Percentiles rank a stretch among this genome's conserved stretches.
Evolutionary conservation across 1,140 invertebrate species (phyloP).

Genomic region (Saccostrea glomerata): DNA sequence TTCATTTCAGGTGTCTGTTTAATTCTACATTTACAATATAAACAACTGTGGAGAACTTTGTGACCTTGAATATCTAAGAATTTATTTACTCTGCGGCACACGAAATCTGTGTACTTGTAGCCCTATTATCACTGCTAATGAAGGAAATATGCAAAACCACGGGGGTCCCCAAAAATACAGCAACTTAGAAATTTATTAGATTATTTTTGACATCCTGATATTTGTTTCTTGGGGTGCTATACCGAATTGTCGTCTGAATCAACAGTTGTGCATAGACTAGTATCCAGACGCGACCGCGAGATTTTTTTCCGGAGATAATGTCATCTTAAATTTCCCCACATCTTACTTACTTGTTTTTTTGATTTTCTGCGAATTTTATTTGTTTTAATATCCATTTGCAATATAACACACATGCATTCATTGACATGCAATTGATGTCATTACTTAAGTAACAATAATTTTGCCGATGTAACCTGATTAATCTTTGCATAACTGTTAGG

Average conservation of each 20-base stretch:
- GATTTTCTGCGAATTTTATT: no score
- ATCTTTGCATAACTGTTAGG: no score
- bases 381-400: no score
- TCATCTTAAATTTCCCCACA: not conserved
- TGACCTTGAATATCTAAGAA: slow-evolving; percentile 24
- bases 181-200: slow-evolving; percentile 35
- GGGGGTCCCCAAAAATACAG: not conserved
- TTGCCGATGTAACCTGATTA: no score
- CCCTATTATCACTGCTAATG: slow-evolving; percentile 12
- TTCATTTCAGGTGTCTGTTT: slow-evolving; percentile 13
- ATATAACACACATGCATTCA: no score
- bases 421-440: no score
- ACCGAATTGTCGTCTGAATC: not conserved
- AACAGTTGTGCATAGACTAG: not conserved
- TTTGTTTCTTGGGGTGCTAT: slow-evolving; percentile 17
- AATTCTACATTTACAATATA: slow-evolving; percentile 16
- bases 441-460: no score
- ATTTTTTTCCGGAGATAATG: not conserved
- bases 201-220: slow-evolving; percentile 32
- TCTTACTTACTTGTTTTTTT: no score
- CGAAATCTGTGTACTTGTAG: slow-evolving; percentile 8
- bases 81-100: slow-evolving; percentile 21
- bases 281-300: not conserved
- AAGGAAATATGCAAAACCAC: not conserved
- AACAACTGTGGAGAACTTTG: not conserved